These are phyloP conservation scores for Amphipoea lucens DNA, from an alignment of 2,888 invertebrate genomes.

Conservation along the genomic window DNA sequence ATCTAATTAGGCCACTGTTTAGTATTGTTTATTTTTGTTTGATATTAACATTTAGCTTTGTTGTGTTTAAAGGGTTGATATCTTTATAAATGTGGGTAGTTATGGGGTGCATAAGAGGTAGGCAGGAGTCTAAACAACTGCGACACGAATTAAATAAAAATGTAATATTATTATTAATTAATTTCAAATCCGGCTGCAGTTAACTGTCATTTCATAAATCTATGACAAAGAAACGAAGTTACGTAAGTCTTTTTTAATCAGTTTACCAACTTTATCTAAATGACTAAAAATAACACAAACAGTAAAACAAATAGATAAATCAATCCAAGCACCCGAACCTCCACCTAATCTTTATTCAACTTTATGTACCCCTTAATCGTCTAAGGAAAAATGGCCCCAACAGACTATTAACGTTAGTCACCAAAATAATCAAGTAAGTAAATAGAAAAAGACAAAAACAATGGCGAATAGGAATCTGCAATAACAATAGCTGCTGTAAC, in stretches of 20 bases:
- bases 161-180: background rate
- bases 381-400: conserved; percentile 34
- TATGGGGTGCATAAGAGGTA: conserved; percentile 17
- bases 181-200: background rate
- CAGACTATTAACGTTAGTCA: conserved; percentile 58
- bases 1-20: conserved; percentile 81
- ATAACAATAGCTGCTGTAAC: conserved; percentile 85
- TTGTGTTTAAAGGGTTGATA: conserved; percentile 58
- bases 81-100: conserved; percentile 41
- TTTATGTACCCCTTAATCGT: conserved; percentile 47
- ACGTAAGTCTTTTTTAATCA: background rate
- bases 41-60: conserved; percentile 66
- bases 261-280: background rate
- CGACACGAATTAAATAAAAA: background rate
- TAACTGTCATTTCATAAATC: background rate
- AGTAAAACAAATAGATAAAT: background rate
- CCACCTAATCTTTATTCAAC: conserved; percentile 35
- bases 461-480: conserved; percentile 84
- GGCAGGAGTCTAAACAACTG: background rate
- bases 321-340: conserved; percentile 29
- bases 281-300: background rate
- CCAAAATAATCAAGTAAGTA: conserved; percentile 75
- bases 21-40: conserved; percentile 79
- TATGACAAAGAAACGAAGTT: background rate
- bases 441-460: conserved; percentile 78